Percentiles rank a stretch among this genome's conserved stretches.
Evolutionary conservation across 2,113 vertebrate species (phyloP).

Genomic region (Cyphomyrus plagiostoma): DNA sequence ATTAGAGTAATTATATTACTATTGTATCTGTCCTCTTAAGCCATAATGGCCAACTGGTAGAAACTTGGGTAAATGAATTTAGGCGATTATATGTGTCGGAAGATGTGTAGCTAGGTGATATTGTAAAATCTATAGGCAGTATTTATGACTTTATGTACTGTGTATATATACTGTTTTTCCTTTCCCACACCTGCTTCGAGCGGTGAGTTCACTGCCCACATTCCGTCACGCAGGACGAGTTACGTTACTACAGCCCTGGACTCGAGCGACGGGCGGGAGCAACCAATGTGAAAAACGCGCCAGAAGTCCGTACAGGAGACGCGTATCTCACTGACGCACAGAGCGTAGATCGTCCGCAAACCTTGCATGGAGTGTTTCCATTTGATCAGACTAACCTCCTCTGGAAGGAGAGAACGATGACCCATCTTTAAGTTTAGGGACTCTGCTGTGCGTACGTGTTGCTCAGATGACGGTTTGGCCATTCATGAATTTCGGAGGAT

Average conservation of each 20-base stretch:
- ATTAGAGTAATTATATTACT: conserved; percentile 41
- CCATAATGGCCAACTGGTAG: conserved; percentile 53
- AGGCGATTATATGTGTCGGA: conserved; percentile 26
- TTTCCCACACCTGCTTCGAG: background rate
- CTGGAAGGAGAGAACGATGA: background rate
- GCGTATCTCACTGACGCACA: background rate
- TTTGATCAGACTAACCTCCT: background rate
- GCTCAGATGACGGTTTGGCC: background rate
- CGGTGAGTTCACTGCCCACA: background rate
- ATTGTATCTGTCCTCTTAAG: conserved; percentile 43
- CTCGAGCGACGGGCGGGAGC: background rate
- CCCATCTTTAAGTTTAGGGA: background rate
- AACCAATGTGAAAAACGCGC: background rate
- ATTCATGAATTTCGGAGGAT: background rate
- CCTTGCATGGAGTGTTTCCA: background rate
- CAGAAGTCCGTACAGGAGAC: background rate
- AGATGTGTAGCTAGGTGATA: conserved; percentile 20
- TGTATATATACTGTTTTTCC: background rate
- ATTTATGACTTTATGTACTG: conserved; percentile 18
- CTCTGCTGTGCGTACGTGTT: background rate
- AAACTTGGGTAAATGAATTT: conserved; percentile 15
- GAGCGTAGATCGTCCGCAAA: background rate
- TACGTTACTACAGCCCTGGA: background rate
- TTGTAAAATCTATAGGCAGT: conserved; percentile 10
- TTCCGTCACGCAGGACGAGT: conserved; percentile 7